A percentile compares a stretch with the other conserved stretches of the same genome.
Conservation (phyloP, 2,888 invertebrate genomes). For the Smittia aterrima region DNA sequence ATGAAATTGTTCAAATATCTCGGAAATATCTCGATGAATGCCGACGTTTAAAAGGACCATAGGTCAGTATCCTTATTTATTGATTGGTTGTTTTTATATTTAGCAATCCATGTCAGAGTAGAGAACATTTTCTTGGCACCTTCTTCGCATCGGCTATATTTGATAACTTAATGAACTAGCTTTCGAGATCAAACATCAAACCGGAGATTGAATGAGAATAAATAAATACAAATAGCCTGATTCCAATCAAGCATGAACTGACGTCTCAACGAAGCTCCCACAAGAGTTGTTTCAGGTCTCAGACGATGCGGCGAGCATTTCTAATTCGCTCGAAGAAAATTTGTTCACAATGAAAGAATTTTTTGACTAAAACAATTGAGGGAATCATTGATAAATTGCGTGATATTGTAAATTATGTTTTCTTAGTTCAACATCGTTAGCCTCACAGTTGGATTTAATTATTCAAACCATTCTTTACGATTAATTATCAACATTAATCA, state of each 20-base stretch:
- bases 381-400: no score
- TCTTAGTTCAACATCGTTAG: no score
- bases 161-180: conserved; percentile 16
- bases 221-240: background rate
- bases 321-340: background rate
- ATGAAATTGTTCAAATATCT: background rate
- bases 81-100: background rate
- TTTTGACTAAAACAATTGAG: background rate
- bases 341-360: background rate
- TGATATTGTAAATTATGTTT: no score
- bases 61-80: conserved; percentile 7
- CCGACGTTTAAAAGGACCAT: background rate
- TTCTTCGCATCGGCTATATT: background rate
- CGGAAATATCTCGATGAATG: background rate
- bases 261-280: no score
- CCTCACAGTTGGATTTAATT: no score
- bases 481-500: no score
- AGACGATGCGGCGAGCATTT: background rate
- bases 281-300: background rate
- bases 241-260: background rate
- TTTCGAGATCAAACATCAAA: background rate
- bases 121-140: background rate
- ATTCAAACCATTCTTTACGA: no score
- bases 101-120: background rate
- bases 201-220: background rate